A percentile compares a stretch with the other conserved stretches of the same genome.
Evolutionary conservation across 1,140 invertebrate species (phyloP).

Genomic region (Cotesia typhae): DNA sequence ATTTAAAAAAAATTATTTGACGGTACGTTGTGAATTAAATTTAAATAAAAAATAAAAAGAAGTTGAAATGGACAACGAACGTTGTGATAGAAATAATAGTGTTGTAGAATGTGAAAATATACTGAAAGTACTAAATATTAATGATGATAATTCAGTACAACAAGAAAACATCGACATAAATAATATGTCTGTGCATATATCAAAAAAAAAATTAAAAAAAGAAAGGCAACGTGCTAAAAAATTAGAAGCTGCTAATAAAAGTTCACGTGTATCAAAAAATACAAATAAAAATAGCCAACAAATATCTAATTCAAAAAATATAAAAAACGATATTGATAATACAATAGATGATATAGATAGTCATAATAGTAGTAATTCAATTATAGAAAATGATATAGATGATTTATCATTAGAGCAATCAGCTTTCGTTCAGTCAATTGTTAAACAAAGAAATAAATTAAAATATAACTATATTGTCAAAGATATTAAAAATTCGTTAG

Average conservation of each 20-base stretch:
- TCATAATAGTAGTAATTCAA: too few species aligned
- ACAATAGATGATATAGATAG: neutral
- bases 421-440: slow-evolving; percentile 32
- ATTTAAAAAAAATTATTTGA: too few species aligned
- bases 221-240: slow-evolving; percentile 27
- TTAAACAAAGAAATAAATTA: slow-evolving; percentile 18
- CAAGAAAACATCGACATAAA: slow-evolving; percentile 6
- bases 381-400: slow-evolving; percentile 22
- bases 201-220: slow-evolving; percentile 31
- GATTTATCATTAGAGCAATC: slow-evolving; percentile 18
- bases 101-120: too few species aligned
- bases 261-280: too few species aligned
- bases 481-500: neutral
- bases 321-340: slow-evolving; percentile 10
- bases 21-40: too few species aligned
- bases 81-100: too few species aligned
- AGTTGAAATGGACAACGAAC: too few species aligned
- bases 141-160: slow-evolving; percentile 17
- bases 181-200: neutral
- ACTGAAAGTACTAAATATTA: too few species aligned
- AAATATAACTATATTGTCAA: slow-evolving; percentile 17
- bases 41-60: too few species aligned
- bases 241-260: neutral
- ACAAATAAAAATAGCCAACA: too few species aligned
- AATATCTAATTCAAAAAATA: neutral